Evolutionary conservation across 2,113 vertebrate species (phyloP).

Genomic region (Ailurus styani): DNA sequence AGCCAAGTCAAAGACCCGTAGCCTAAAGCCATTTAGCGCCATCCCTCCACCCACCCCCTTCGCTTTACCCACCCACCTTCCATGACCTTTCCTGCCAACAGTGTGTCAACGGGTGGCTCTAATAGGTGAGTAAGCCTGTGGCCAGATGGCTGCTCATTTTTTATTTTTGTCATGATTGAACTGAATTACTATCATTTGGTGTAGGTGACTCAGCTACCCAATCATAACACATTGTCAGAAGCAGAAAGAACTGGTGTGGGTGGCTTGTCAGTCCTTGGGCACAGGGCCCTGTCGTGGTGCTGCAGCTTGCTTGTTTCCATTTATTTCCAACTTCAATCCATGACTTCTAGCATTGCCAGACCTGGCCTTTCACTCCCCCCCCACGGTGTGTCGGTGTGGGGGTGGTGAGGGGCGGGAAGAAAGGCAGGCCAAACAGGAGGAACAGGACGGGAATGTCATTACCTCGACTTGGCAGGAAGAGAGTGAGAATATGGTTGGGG

Average conservation of each 20-base stretch:
- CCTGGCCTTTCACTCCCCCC: constrained; percentile 14
- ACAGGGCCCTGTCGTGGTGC: not conserved
- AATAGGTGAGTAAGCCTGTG: not conserved
- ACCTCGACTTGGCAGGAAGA: not conserved
- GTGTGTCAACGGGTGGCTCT: not conserved
- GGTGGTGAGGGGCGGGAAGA: not conserved
- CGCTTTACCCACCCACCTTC: not conserved
- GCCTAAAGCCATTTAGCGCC: not conserved
- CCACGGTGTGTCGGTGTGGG: not conserved
- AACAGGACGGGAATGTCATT: not conserved
- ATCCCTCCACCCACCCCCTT: not conserved
- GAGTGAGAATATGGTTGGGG: not conserved
- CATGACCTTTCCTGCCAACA: not conserved
- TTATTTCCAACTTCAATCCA: constrained; percentile 2
- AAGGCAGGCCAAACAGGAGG: not conserved
- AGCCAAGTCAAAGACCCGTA: not conserved
- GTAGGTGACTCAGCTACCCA: constrained; percentile 54
- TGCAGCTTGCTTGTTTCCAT: not conserved
- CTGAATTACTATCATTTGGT: constrained; percentile 45
- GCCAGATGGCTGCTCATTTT: constrained; percentile 22
- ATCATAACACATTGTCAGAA: constrained; percentile 16
- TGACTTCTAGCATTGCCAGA: not conserved
- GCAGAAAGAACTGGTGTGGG: constrained; percentile 36
- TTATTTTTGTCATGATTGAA: constrained; percentile 24
- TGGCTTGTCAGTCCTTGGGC: constrained; percentile 13